Base-by-base conservation (phyloP, 2,113 vertebrate species). In the Corythaixoides concolor region DNA sequence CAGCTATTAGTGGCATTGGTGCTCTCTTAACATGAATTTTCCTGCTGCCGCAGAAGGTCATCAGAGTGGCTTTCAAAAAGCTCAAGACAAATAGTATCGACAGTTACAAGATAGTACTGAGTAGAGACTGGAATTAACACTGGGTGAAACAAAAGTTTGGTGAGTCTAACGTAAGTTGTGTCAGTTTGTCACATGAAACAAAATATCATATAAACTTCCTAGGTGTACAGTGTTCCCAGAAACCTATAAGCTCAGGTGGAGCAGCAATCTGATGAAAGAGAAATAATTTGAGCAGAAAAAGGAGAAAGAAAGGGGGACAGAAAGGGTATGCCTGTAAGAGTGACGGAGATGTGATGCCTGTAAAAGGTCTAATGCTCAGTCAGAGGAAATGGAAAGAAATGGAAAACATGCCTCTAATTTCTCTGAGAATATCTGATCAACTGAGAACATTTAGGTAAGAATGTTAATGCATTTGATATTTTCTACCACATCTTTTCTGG, bases 331-430 rank as follows among this genome's bases (percentile, higher is more conserved):
- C 5, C 9, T 63, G 9, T 20, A 56, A 66, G 8, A 15, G 55
- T 1, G 1, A n/a, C 5, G 4, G 12, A 91, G 60, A 53, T 9
- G 19, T 14, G 4, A 30, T 11, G 4, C 26, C 17, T 39, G 5
- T 33, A 49, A 43, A 88, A 77, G 47, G 30, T 39, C 19, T 17
- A 32, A 16, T 1, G 1, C 5, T 50, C 28, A 67, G 8, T 55
- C 52, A 39, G 41, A 74, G 15, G 22, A 94, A 80, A 80, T 23
- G 3, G 30, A 60, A 88, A 41, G 26, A 70, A 85, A 53, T 6
- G 1, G 30, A 77, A 92, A 89, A 45, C 2, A 10, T 30, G 39
- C 3, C 12, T 49, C 6, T 14, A 41, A 45, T 83, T 49, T 82
- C 28, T 80, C n/a, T 82, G 41, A 83, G 8, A 49, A 45, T 43